Evolutionary conservation across 2,888 invertebrate genomes (phyloP).

Genomic region (Zygothrica quintamaculata): DNA sequence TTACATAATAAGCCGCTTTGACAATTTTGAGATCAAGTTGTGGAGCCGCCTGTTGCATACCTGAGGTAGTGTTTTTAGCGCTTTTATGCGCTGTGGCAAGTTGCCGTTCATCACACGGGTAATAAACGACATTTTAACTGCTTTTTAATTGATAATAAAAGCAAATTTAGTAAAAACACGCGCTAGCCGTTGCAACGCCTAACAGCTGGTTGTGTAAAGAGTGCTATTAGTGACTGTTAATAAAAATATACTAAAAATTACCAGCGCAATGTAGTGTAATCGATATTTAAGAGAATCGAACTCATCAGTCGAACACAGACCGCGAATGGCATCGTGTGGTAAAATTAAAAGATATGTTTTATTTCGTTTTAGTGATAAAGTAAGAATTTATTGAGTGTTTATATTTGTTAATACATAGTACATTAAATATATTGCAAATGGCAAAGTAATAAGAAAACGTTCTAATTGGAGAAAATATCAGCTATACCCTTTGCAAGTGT

Average conservation of each 20-base stretch:
- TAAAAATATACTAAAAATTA: neutral
- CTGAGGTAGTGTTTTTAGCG: constrained; percentile 64
- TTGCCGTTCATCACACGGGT: constrained; percentile 68
- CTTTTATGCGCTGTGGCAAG: constrained; percentile 60
- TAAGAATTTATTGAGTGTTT: too few species aligned
- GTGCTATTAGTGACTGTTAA: constrained; percentile 5
- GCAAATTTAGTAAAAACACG: constrained; percentile 49
- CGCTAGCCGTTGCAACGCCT: constrained; percentile 42
- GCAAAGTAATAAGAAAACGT: too few species aligned
- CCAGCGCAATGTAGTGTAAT: neutral
- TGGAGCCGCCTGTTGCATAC: constrained; percentile 50
- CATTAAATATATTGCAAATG: too few species aligned
- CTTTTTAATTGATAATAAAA: constrained; percentile 56
- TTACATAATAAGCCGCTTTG: constrained; percentile 73
- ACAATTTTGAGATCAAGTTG: neutral
- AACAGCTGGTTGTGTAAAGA: constrained; percentile 58
- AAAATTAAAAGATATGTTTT: too few species aligned
- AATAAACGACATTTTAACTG: constrained; percentile 70
- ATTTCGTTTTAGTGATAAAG: too few species aligned
- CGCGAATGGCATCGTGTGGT: too few species aligned
- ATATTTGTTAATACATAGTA: too few species aligned
- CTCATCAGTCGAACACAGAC: too few species aligned
- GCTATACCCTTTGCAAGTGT: too few species aligned
- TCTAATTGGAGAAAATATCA: too few species aligned
- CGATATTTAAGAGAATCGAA: neutral